A percentile compares a stretch with the other conserved stretches of the same genome.
Evolutionary conservation across 2,888 invertebrate species (phyloP).

Genomic region (Noctua pronuba): DNA sequence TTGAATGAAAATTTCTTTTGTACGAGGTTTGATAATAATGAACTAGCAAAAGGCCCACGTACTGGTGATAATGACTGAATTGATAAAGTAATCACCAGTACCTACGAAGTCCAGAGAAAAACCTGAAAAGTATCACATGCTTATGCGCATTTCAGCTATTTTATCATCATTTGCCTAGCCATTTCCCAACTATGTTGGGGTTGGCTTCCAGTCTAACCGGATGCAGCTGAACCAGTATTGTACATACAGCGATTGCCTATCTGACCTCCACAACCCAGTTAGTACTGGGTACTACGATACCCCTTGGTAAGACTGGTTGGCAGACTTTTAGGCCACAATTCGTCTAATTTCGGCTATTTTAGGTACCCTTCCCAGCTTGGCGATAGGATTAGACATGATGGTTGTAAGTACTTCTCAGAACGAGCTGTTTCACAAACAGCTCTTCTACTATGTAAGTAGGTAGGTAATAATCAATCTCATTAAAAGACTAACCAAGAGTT

Average conservation of each 20-base stretch:
- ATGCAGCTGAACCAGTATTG: no score
- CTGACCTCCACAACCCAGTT: no score
- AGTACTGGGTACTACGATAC: neutral
- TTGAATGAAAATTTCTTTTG: neutral
- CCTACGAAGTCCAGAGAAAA: neutral
- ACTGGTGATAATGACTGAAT: neutral
- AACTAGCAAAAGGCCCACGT: neutral
- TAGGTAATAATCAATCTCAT: neutral
- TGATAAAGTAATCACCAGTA: neutral
- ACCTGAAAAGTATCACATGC: neutral
- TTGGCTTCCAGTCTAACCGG: no score
- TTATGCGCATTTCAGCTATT: neutral
- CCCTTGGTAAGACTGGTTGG: neutral
- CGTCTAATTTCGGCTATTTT: neutral
- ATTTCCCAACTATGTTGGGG: neutral
- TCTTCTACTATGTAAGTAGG: neutral
- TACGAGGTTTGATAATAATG: neutral
- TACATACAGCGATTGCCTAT: no score
- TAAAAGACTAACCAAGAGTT: neutral
- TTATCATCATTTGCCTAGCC: neutral
- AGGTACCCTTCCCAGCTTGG: neutral
- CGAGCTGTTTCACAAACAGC: neutral
- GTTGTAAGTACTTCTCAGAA: neutral
- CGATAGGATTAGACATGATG: neutral
- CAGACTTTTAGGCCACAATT: neutral